phyloP scores from a whole-genome alignment of 2,113 vertebrate species.

The Halcyon senegalensis region DNA sequence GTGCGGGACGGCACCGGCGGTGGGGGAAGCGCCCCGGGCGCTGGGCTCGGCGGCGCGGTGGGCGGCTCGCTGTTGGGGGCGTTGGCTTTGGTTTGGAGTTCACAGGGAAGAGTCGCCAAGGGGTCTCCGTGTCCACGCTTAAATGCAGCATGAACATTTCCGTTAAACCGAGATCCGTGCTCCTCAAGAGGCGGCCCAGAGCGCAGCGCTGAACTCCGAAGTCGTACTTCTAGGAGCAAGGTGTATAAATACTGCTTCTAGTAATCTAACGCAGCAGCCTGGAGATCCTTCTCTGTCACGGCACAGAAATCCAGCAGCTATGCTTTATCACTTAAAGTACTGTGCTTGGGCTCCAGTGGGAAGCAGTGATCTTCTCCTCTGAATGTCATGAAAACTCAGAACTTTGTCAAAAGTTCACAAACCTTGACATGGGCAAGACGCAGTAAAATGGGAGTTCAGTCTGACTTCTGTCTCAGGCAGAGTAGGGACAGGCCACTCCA shows the following conservation, averaged over 20 bases:
- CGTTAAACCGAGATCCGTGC: accelerated
- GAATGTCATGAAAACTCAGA: background rate
- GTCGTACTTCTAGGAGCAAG: background rate
- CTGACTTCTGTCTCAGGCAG: no score
- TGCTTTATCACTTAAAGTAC: background rate
- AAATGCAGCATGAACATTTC: accelerated
- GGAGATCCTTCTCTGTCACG: background rate
- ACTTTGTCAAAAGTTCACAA: background rate
- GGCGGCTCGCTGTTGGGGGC: background rate
- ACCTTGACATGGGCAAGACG: background rate
- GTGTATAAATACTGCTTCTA: accelerated
- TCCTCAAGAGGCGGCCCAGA: background rate
- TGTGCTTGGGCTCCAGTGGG: background rate
- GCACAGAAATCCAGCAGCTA: background rate
- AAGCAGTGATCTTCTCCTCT: background rate
- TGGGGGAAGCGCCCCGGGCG: no score
- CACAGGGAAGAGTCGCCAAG: accelerated
- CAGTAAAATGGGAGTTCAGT: background rate
- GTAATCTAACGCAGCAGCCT: background rate
- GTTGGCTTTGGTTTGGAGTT: background rate
- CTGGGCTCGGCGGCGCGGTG: no score
- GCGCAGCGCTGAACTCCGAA: background rate
- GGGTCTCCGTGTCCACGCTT: no score
- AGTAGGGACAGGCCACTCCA: accelerated
- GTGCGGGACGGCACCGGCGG: background rate